These are phyloP conservation scores for Popillia japonica DNA, from an alignment of 1,140 invertebrate species.

Conservation along the genomic window DNA sequence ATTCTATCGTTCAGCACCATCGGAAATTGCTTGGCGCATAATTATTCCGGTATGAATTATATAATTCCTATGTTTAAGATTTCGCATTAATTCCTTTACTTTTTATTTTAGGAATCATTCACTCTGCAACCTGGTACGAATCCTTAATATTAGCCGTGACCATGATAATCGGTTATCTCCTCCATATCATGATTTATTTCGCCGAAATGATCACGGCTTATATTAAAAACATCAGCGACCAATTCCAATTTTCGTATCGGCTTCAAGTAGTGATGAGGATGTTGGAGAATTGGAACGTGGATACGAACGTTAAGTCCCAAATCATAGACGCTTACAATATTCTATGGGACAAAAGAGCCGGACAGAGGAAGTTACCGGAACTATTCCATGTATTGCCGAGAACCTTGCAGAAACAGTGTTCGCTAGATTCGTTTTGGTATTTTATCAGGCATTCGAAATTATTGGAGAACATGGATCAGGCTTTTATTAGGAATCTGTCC, in stretches of 20 bases:
- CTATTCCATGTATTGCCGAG: not conserved
- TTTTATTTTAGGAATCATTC: not conserved
- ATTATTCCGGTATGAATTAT: slow-evolving; percentile 20
- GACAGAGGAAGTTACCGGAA: slow-evolving; percentile 1
- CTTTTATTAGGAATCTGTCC: slow-evolving; percentile 7
- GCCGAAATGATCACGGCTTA: slow-evolving; percentile 20
- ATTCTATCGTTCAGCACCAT: not conserved
- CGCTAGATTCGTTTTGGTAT: slow-evolving; percentile 19
- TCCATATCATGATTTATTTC: slow-evolving; percentile 31
- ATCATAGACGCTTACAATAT: slow-evolving; percentile 25
- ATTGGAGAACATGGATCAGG: not conserved
- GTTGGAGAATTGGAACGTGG: slow-evolving; percentile 15
- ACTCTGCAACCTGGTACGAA: not conserved
- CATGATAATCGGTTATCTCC: slow-evolving; percentile 3
- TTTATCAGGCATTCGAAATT: slow-evolving; percentile 26
- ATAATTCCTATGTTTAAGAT: too few species aligned
- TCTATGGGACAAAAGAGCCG: slow-evolving; percentile 26
- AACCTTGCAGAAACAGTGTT: slow-evolving; percentile 19
- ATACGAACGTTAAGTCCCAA: not conserved
- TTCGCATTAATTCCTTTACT: too few species aligned
- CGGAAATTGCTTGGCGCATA: slow-evolving; percentile 13
- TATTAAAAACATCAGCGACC: slow-evolving; percentile 30
- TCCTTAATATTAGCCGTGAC: not conserved
- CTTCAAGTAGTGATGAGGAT: slow-evolving; percentile 14
- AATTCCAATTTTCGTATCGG: slow-evolving; percentile 33